These are phyloP conservation scores for Eristalinus sepulchralis DNA, from an alignment of 2,888 invertebrate species.

Conservation along the genomic window DNA sequence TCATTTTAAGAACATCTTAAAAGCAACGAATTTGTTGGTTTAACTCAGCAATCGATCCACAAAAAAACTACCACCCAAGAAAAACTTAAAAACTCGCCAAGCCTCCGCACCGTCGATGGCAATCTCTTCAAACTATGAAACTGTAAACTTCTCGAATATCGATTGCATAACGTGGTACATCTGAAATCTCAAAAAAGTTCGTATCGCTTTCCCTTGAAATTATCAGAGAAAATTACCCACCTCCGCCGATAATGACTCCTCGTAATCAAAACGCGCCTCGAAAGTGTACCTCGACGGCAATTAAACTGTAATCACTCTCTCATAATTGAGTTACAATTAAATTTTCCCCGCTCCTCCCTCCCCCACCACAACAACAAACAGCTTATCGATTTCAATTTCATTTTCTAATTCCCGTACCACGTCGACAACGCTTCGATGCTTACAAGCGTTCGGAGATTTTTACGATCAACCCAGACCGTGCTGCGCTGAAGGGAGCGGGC, in stretches of 20 bases:
- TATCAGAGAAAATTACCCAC: background rate
- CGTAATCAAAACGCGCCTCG: background rate
- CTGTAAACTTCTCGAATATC: background rate
- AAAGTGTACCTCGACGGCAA: constrained; percentile 15
- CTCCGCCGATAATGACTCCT: background rate
- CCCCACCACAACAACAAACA: constrained; percentile 7
- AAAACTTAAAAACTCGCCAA: background rate
- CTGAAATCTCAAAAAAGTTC: background rate
- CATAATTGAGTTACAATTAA: constrained; percentile 59
- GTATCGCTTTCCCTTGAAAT: constrained; percentile 28
- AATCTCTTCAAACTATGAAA: background rate
- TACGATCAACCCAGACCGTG: background rate
- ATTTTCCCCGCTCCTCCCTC: constrained; percentile 34
- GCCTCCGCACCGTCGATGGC: background rate
- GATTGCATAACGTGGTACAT: background rate
- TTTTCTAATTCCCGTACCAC: constrained; percentile 64
- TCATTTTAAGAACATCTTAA: too few relatives aligned
- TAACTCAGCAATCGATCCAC: too few relatives aligned
- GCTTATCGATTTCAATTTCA: constrained; percentile 61
- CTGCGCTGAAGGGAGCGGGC: too few relatives aligned
- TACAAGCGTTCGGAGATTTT: background rate
- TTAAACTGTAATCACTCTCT: constrained; percentile 41
- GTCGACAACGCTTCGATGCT: constrained; percentile 2
- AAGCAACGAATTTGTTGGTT: too few relatives aligned
- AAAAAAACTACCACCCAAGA: background rate